Percentiles rank a stretch among this genome's conserved stretches.
These are phyloP conservation scores for Stenichneumon culpator DNA, from an alignment of 2,888 invertebrate species.

Conservation along the genomic window DNA sequence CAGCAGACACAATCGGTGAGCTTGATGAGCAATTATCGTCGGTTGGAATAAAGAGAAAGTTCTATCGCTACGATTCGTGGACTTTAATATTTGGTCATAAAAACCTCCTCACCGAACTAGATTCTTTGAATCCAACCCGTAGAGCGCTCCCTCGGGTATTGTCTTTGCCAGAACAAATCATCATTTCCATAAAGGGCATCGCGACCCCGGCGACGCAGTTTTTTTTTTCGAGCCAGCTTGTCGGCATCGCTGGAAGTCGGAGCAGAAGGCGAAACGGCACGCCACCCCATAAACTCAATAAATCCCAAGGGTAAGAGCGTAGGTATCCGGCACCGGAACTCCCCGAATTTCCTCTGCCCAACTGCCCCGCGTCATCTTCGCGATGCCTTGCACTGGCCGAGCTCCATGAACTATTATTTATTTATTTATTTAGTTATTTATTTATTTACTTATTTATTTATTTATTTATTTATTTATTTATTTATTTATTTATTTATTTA, in stretches of 20 bases:
- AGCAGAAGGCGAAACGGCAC: slow-evolving; percentile 60
- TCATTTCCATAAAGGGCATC: slow-evolving; percentile 75
- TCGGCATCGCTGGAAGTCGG: background rate
- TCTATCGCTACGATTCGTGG: slow-evolving; percentile 10
- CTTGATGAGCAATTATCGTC: slow-evolving; percentile 5
- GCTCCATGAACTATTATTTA: too few relatives aligned
- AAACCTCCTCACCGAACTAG: too few relatives aligned
- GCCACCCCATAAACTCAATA: slow-evolving; percentile 77
- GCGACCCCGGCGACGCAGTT: slow-evolving; percentile 43
- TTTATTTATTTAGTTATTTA: too few relatives aligned
- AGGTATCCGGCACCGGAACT: slow-evolving; percentile 72
- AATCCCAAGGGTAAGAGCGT: slow-evolving; percentile 75
- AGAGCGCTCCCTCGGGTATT: slow-evolving; percentile 74
- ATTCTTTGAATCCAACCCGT: background rate
- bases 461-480: too few relatives aligned
- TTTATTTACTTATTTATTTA: too few relatives aligned
- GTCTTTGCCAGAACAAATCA: slow-evolving; percentile 75
- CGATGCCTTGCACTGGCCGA: background rate
- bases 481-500: too few relatives aligned
- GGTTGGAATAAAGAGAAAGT: slow-evolving; percentile 12
- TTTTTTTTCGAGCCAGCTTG: slow-evolving; percentile 40
- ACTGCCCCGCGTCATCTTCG: slow-evolving; percentile 52
- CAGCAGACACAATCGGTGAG: slow-evolving; percentile 13
- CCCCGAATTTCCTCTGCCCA: slow-evolving; percentile 62
- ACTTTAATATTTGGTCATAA: too few relatives aligned